Percentiles rank a stretch among this genome's conserved stretches.
phyloP scores from a whole-genome alignment of 2,888 invertebrate species.

The Noctuana brunneofusca region DNA sequence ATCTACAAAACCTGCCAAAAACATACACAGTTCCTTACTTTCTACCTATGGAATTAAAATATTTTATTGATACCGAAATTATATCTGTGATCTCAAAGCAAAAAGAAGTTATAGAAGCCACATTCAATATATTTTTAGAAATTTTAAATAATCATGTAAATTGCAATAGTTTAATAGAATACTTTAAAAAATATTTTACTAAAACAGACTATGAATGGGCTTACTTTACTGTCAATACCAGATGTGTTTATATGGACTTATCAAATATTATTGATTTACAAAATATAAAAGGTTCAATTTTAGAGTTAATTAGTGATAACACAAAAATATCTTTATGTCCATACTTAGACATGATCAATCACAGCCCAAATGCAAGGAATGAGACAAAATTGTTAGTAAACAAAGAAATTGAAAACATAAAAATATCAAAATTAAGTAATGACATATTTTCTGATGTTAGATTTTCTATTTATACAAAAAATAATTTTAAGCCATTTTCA shows the following conservation, averaged over 20 bases:
- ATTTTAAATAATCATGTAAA: constrained; percentile 63
- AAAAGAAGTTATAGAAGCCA: constrained; percentile 71
- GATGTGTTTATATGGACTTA: constrained; percentile 89
- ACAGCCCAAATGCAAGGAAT: constrained; percentile 85
- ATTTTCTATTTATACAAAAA: constrained; percentile 77
- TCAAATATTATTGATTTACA: constrained; percentile 69
- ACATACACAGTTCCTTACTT: constrained; percentile 87
- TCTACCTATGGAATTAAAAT: constrained; percentile 80
- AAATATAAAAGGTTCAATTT: constrained; percentile 64
- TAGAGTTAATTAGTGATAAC: constrained; percentile 79
- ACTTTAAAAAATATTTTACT: constrained; percentile 68
- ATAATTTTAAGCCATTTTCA: constrained; percentile 82
- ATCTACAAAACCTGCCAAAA: constrained; percentile 87
- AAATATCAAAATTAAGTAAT: constrained; percentile 54
- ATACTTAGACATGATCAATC: constrained; percentile 95
- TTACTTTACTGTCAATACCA: constrained; percentile 92
- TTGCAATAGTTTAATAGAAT: constrained; percentile 68
- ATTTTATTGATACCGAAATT: constrained; percentile 82
- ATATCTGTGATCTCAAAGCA: constrained; percentile 76
- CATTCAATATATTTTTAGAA: constrained; percentile 70
- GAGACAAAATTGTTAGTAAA: constrained; percentile 69
- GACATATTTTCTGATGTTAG: constrained; percentile 65
- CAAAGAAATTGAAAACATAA: constrained; percentile 58
- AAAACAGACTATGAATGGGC: constrained; percentile 88
- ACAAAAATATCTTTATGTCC: constrained; percentile 91